Evolutionary conservation across 2,888 invertebrate species (phyloP).

Genomic region (Orthonevra nobilis): DNA sequence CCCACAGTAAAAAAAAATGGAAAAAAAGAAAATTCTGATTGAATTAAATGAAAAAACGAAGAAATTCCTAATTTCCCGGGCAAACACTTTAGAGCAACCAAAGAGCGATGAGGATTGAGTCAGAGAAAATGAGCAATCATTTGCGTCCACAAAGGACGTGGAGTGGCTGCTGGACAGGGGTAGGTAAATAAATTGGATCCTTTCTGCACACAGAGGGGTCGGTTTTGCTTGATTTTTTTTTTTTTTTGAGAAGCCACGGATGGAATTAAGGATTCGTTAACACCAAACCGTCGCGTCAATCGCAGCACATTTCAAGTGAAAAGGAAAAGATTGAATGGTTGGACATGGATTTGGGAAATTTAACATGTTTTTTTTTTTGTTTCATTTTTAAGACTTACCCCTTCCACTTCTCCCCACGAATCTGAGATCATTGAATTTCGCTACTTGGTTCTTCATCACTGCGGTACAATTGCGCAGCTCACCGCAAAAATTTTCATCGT

Average conservation of each 20-base stretch:
- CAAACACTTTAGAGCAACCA: conserved; percentile 49
- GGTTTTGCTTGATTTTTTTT: conserved; percentile 26
- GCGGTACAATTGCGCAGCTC: conserved; percentile 96
- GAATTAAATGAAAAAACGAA: conserved; percentile 67
- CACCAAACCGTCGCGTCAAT: conserved; percentile 59
- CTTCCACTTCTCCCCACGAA: conserved; percentile 98
- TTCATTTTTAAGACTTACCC: conserved; percentile 84
- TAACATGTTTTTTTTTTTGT: neutral
- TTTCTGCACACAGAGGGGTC: conserved; percentile 53
- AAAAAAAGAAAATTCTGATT: conserved; percentile 63
- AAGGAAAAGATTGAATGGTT: neutral
- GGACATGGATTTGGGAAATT: no score
- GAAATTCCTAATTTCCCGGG: conserved; percentile 66
- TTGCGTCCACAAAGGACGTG: conserved; percentile 54
- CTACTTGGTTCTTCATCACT: conserved; percentile 97
- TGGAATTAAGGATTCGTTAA: conserved; percentile 60
- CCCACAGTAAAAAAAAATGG: conserved; percentile 35
- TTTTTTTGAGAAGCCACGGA: conserved; percentile 30
- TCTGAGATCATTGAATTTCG: conserved; percentile 97
- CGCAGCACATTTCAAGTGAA: conserved; percentile 17
- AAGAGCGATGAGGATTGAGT: conserved; percentile 2
- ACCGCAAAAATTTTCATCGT: conserved; percentile 98
- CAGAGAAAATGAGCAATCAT: conserved; percentile 69
- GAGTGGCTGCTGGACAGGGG: no score
- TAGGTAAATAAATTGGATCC: conserved; percentile 60